These are phyloP conservation scores for Antedon mediterranea DNA, from an alignment of 53 echinoderm and acorn worm genomes.

Conservation along the genomic window DNA sequence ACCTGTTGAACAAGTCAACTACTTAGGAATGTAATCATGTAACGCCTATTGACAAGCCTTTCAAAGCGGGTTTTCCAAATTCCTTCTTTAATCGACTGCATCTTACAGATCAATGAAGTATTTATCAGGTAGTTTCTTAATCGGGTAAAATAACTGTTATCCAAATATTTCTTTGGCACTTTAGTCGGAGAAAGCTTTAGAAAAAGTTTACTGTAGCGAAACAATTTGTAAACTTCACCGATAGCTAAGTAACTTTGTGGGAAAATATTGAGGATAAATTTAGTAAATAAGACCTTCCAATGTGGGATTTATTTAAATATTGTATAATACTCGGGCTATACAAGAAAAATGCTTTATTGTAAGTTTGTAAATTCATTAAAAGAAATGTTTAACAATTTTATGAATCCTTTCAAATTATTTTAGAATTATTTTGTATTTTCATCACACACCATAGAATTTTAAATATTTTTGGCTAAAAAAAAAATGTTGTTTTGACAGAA, in stretches of 20 bases:
- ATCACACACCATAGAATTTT: too few relatives aligned
- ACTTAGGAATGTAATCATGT: not conserved
- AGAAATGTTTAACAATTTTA: too few relatives aligned
- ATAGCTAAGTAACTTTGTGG: not conserved
- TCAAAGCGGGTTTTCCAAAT: not conserved
- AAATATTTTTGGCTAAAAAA: too few relatives aligned
- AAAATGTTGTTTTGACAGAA: too few relatives aligned
- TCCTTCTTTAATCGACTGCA: not conserved
- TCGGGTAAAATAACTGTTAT: not conserved
- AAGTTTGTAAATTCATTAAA: too few relatives aligned
- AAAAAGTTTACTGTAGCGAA: not conserved
- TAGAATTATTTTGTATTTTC: too few relatives aligned
- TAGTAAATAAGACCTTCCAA: not conserved
- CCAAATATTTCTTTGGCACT: not conserved
- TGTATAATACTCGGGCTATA: too few relatives aligned
- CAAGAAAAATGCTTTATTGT: too few relatives aligned
- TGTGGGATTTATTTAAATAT: not conserved
- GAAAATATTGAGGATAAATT: not conserved
- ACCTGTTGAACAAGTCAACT: not conserved
- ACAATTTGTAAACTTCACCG: not conserved
- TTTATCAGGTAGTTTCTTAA: not conserved
- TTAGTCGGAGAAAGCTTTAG: not conserved
- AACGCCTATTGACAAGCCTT: not conserved
- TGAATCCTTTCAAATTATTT: too few relatives aligned
- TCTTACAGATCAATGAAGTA: not conserved